Evolutionary conservation across 2,797 vertebrate species (phyloP).

Genomic region (Cephalopachus bancanus): DNA sequence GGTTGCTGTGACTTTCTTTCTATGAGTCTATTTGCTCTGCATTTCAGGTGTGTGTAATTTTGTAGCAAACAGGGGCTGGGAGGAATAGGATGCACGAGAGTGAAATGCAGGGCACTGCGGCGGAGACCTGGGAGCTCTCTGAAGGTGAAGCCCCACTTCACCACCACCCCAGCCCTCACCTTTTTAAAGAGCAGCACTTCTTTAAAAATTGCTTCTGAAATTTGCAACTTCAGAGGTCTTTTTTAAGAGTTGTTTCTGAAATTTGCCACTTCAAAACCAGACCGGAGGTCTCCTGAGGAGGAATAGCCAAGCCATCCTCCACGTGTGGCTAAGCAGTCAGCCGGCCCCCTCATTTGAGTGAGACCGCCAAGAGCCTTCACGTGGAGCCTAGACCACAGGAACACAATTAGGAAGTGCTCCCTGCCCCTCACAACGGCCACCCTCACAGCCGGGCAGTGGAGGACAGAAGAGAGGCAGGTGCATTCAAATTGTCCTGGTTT

Average conservation of each 20-base stretch:
- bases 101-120: too few relatives aligned
- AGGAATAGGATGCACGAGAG: not conserved
- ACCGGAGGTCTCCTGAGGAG: constrained; percentile 39
- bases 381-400: constrained; percentile 74
- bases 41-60: not conserved
- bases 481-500: constrained; percentile 81
- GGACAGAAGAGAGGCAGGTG: constrained; percentile 76
- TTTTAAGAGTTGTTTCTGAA: constrained; percentile 64
- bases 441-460: not conserved
- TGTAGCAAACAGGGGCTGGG: not conserved
- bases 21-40: not conserved
- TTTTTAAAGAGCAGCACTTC: not conserved
- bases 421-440: constrained; percentile 73
- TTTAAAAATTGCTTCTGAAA: constrained; percentile 58
- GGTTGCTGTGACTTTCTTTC: too few relatives aligned
- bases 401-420: constrained; percentile 76
- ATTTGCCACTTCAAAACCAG: constrained; percentile 78
- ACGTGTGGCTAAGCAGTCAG: constrained; percentile 70
- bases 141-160: not conserved
- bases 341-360: constrained; percentile 81
- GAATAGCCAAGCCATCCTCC: not conserved
- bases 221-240: constrained; percentile 68
- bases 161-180: too few relatives aligned
- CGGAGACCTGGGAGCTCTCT: not conserved
- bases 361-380: constrained; percentile 82